Evolutionary conservation across 2,797 vertebrate species (phyloP).

Genomic region (Epinephelus awoara): DNA sequence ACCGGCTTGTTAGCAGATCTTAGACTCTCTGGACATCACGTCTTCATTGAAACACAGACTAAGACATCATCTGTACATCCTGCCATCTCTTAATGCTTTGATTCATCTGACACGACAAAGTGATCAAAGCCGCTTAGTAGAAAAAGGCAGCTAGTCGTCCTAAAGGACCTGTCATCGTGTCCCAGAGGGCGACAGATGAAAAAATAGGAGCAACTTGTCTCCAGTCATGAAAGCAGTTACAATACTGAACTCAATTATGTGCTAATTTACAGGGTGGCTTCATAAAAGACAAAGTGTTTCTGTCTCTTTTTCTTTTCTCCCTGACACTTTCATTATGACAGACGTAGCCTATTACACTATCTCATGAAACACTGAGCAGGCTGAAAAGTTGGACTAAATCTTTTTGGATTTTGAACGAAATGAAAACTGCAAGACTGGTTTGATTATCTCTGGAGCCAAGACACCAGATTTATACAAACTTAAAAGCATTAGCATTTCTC

Average conservation of each 20-base stretch:
- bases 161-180: constrained; percentile 22
- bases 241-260: constrained; percentile 35
- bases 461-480: background rate
- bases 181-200: constrained; percentile 11
- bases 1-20: constrained; percentile 22
- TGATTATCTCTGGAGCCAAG: rapidly evolving
- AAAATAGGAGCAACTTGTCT: constrained; percentile 26
- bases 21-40: constrained; percentile 6
- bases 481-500: background rate
- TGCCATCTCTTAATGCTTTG: constrained; percentile 26
- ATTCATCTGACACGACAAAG: constrained; percentile 55
- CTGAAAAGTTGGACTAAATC: background rate
- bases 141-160: constrained; percentile 36
- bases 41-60: constrained; percentile 11
- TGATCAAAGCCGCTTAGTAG: constrained; percentile 48
- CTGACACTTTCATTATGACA: background rate
- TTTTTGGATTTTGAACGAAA: background rate
- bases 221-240: constrained; percentile 23
- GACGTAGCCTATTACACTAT: background rate
- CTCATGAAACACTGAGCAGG: background rate
- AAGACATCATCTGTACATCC: constrained; percentile 29
- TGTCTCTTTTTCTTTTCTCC: background rate
- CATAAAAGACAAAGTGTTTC: background rate
- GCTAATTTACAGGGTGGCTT: constrained; percentile 33
- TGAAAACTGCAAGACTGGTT: background rate